Evolutionary conservation across 2,888 invertebrate species (phyloP), one percentile per base, ranked within the genome.

Genomic region (Drosophila affinis): DNA sequence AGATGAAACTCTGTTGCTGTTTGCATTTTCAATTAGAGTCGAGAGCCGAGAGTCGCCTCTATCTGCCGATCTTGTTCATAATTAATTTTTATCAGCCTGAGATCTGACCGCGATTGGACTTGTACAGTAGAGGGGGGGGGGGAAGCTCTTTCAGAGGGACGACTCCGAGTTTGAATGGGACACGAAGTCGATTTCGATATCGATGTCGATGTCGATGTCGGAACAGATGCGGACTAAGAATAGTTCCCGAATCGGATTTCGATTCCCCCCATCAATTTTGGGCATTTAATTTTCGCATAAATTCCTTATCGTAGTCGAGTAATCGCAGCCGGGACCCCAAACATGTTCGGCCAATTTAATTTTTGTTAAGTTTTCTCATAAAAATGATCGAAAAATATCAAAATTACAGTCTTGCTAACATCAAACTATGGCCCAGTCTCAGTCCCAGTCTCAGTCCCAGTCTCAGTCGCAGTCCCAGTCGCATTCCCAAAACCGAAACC

Each of bases 331-430:
- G 39, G 39, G 39, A 17, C 58, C 73, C 67, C 24, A 47, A 70
- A 67, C 87, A 86, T 81, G 82, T 85, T 81, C 75, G 70, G 62
- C 75, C 87, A 88, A 88, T 88, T 88, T 88, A 78, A 78, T 77
- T 85, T 88, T 89, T 78, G 88, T 72, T 88, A 88, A 89, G 72
- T 88, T 89, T 86, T 88, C 88, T 89, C 85, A 88, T 88, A 88
- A 89, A 88, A 87, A 88, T 88, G 81, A 47, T 82, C 81, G 78
- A 83, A 78, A 79, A 78, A 76, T 60, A 46, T 81, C 71, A 55
- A 88, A 88, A 88, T 88, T 81, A 85, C 81, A 88, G 88, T 70
- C 62, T 83, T 76, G 63, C 76, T 62, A 61, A 56, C 67, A 48
- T 57, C 60, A 73, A 62, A 73, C 69, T 52, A 68, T 67, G 46